A percentile compares a stretch with the other conserved stretches of the same genome.
Evolutionary conservation across 2,797 vertebrate species (phyloP).

Genomic region (Pogoniulus pusillus): DNA sequence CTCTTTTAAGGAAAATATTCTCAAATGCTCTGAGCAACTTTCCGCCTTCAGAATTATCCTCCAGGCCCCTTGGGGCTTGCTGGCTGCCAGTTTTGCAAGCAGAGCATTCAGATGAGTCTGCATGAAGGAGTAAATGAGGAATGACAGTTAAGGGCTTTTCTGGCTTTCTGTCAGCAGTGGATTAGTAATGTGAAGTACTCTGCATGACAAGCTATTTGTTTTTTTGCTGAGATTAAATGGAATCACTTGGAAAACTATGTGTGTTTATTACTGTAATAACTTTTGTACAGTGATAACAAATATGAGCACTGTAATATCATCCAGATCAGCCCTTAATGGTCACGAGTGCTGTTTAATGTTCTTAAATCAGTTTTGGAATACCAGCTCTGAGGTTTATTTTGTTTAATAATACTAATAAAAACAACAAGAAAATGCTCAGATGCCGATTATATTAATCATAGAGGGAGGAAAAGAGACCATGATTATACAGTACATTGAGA

Average conservation of each 20-base stretch:
- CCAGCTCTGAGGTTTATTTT: slow-evolving; percentile 26
- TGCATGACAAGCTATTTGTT: slow-evolving; percentile 43
- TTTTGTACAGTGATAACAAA: slow-evolving; percentile 48
- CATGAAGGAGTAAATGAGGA: not conserved
- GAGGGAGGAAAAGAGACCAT: not conserved
- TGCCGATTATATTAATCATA: slow-evolving; percentile 17
- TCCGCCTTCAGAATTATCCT: not conserved
- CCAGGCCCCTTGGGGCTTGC: not conserved
- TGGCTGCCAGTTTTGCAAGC: not conserved
- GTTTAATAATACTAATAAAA: slow-evolving; percentile 66
- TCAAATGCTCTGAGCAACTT: not conserved
- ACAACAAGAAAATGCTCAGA: slow-evolving; percentile 12
- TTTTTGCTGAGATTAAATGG: slow-evolving; percentile 62
- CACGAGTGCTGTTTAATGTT: slow-evolving; percentile 53
- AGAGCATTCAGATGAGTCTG: not conserved
- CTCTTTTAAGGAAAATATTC: not conserved
- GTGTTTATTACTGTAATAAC: slow-evolving; percentile 64
- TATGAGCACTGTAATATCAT: slow-evolving; percentile 17
- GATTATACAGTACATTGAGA: not conserved
- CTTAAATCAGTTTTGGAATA: slow-evolving; percentile 55
- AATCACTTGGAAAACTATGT: slow-evolving; percentile 47
- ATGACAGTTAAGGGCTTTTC: not conserved
- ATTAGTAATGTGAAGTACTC: slow-evolving; percentile 55
- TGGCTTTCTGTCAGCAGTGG: not conserved
- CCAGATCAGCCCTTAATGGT: slow-evolving; percentile 55